Percentiles rank a stretch among this genome's conserved stretches.
Conservation (phyloP, 2,797 vertebrate species). For the Cossypha heuglini region DNA sequence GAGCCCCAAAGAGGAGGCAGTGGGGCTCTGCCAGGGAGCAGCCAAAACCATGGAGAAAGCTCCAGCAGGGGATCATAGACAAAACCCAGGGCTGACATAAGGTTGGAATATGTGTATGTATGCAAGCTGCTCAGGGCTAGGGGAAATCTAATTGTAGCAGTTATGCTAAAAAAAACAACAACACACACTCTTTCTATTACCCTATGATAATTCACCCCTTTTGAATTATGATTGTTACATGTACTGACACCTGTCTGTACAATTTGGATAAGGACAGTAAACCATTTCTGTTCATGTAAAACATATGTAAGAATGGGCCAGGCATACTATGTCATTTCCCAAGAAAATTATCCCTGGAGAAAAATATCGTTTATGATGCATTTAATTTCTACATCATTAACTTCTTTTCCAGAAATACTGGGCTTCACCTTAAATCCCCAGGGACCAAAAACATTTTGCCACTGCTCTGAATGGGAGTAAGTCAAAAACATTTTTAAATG, state of each 20-base stretch:
- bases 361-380: not conserved
- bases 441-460: not conserved
- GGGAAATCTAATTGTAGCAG: not conserved
- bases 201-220: not conserved
- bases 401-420: not conserved
- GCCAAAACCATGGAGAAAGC: not conserved
- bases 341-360: not conserved
- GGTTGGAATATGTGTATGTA: not conserved
- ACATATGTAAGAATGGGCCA: not conserved
- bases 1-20: not conserved
- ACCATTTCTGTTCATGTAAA: not conserved
- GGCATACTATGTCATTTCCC: not conserved
- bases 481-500: not conserved
- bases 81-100: fast-evolving
- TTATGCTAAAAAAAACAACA: not conserved
- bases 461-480: not conserved
- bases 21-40: fast-evolving
- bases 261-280: not conserved
- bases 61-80: not conserved
- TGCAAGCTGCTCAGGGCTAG: not conserved
- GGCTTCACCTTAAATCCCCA: not conserved
- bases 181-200: not conserved
- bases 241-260: not conserved
- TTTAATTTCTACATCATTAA: not conserved
- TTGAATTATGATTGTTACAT: not conserved